Conservation (phyloP, 2,797 vertebrate species). For the Anguilla marmorata region DNA sequence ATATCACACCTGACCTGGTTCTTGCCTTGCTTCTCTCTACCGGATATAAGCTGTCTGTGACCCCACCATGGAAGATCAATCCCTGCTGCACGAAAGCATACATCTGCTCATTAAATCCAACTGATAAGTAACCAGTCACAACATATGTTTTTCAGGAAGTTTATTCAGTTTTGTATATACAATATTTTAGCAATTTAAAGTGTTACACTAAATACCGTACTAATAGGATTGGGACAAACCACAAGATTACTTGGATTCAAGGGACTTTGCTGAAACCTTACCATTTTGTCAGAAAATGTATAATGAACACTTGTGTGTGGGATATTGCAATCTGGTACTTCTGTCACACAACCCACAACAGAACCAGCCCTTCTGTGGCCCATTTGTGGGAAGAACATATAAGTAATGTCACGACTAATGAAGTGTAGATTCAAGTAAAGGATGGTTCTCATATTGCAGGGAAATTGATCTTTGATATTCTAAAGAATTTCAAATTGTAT, state of each 20-base stretch:
- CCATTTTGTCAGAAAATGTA: not conserved
- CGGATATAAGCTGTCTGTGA: constrained; percentile 29
- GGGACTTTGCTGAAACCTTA: not conserved
- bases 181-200: not conserved
- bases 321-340: not conserved
- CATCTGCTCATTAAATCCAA: not conserved
- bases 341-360: not conserved
- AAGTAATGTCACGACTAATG: not conserved
- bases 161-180: not conserved
- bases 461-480: not conserved
- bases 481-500: not conserved
- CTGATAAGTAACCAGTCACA: not conserved
- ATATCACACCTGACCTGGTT: constrained; percentile 26
- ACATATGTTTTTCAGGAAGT: not conserved
- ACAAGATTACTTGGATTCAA: not conserved
- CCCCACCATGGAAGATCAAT: constrained; percentile 20
- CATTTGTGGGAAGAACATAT: not conserved
- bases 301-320: not conserved
- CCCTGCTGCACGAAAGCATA: constrained; percentile 1
- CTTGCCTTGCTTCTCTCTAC: not conserved
- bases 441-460: not conserved
- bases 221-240: constrained; percentile 9
- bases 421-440: not conserved
- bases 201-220: not conserved
- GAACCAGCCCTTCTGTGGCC: not conserved